Evolutionary conservation across 2,113 vertebrate species (phyloP).

Genomic region (Vanacampus margaritifer): DNA sequence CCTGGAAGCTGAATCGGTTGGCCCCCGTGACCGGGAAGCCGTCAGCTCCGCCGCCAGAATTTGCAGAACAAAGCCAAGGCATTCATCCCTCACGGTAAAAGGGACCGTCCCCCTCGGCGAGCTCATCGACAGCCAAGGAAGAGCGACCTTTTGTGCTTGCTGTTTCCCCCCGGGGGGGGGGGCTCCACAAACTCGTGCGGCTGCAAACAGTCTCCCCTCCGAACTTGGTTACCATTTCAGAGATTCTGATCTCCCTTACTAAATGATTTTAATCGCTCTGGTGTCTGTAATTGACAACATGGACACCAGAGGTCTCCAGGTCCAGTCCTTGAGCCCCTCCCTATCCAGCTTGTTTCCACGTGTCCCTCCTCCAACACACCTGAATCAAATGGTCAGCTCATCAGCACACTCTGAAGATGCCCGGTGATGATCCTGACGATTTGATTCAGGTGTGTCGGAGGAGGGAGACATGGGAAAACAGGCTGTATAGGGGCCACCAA

Average conservation of each 20-base stretch:
- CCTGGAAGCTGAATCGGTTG: conserved; percentile 11
- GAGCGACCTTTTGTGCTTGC: conserved; percentile 25
- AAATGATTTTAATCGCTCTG: conserved; percentile 54
- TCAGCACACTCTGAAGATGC: too few species aligned
- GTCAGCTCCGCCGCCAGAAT: conserved; percentile 11
- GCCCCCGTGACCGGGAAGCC: conserved; percentile 3
- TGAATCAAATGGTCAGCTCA: too few species aligned
- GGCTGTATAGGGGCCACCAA: too few species aligned
- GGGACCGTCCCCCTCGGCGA: conserved; percentile 11
- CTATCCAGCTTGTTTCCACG: too few species aligned
- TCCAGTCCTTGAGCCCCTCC: too few species aligned
- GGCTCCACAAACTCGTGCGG: conserved; percentile 13
- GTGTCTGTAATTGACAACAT: conserved; percentile 53
- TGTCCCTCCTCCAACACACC: too few species aligned
- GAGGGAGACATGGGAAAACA: too few species aligned
- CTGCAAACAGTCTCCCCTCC: conserved; percentile 27
- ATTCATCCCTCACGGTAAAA: conserved; percentile 15
- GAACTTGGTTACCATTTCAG: conserved; percentile 11
- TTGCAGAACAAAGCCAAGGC: conserved; percentile 18
- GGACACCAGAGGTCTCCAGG: too few species aligned
- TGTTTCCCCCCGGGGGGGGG: conserved; percentile 15
- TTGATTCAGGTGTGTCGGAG: too few species aligned
- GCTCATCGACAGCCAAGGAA: conserved; percentile 17
- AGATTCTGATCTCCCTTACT: conserved; percentile 39
- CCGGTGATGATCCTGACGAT: too few species aligned